A percentile compares a stretch with the other conserved stretches of the same genome.
Conservation (phyloP, 2,113 vertebrate genomes). For the Burhinus oedicnemus region DNA sequence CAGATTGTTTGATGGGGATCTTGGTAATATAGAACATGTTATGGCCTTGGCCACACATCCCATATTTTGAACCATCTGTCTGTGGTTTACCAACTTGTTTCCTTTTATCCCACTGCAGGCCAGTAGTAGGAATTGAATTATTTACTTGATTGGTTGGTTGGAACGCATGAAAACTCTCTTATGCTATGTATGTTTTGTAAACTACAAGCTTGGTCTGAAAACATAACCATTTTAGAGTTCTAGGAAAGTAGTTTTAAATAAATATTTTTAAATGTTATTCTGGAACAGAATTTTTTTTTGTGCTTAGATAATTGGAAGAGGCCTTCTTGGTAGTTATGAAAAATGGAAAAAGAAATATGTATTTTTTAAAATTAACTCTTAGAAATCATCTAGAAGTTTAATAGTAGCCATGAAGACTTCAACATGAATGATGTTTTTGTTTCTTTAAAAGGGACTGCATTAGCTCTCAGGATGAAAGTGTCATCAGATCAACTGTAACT, state of each 20-base stretch:
- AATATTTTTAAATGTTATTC: neutral
- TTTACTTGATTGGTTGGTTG: neutral
- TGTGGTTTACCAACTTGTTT: neutral
- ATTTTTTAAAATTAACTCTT: neutral
- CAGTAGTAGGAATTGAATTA: neutral
- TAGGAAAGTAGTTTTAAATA: conserved; percentile 2
- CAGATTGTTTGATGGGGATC: neutral
- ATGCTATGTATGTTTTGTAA: neutral
- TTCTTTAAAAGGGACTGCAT: neutral
- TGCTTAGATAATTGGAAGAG: neutral
- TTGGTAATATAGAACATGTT: neutral
- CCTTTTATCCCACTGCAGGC: neutral
- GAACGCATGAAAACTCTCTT: conserved; percentile 8
- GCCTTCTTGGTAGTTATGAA: neutral
- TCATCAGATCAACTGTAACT: neutral
- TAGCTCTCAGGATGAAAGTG: neutral
- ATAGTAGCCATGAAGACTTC: neutral
- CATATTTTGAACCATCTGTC: conserved; percentile 6
- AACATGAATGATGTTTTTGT: neutral
- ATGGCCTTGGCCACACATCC: neutral
- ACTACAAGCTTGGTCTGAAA: conserved; percentile 16
- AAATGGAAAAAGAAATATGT: neutral
- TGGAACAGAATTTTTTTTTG: neutral
- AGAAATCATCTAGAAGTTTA: neutral
- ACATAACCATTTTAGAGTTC: neutral